Conservation (phyloP, 2,797 vertebrate genomes). For the Macrochelys suwanniensis region DNA sequence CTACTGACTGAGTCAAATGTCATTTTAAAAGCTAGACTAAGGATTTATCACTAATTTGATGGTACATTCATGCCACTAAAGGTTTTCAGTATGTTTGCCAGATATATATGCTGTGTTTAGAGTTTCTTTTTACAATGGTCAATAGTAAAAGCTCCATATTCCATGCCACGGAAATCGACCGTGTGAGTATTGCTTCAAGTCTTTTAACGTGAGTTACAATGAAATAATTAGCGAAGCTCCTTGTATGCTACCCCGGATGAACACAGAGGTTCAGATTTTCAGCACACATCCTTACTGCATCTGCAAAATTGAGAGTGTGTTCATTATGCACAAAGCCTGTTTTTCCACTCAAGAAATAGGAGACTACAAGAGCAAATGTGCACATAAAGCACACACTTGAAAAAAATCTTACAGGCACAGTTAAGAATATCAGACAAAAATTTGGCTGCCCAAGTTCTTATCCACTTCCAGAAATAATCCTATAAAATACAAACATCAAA, state of each 20-base stretch:
- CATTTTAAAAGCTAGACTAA: neutral
- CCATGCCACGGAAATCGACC: neutral
- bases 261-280: neutral
- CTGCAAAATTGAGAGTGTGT: neutral
- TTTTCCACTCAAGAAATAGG: conserved; percentile 28
- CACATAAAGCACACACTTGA: neutral
- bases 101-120: rapidly evolving
- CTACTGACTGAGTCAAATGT: neutral
- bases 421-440: conserved; percentile 20
- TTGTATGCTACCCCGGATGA: neutral
- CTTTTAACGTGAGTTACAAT: neutral
- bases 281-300: neutral
- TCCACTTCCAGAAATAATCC: neutral
- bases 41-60: neutral
- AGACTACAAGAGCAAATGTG: neutral
- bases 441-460: neutral
- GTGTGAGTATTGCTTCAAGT: neutral
- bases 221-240: neutral
- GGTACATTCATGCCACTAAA: neutral
- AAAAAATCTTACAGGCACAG: conserved; percentile 2
- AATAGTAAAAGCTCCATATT: neutral
- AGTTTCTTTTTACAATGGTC: neutral
- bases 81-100: neutral
- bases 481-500: conserved; percentile 3
- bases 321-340: neutral